Base-by-base conservation (phyloP, 2,888 invertebrate species). In the Agrotis exclamationis region DNA sequence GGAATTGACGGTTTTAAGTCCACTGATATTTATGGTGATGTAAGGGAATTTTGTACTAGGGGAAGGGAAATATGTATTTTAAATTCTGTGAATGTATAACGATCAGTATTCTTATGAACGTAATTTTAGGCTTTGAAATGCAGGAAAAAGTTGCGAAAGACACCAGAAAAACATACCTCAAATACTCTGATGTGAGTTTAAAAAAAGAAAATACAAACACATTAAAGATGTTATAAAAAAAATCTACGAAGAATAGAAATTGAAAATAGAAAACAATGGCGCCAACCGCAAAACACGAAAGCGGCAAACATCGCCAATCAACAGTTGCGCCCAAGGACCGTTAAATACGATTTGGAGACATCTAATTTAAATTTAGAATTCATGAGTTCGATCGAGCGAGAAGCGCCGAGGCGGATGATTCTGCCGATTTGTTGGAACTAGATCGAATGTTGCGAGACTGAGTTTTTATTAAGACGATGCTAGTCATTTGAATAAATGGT, bases 1-100 rank as follows among this genome's bases (percentile, higher is more conserved):
- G 92, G 91, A 94, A 93, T 94, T 93, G 93, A 93, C 91, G 92
- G 89, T 89, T 90, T 87, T 90, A 90, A 92, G 90, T 89, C 86
- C 90, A 87, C 85, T 90, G 89, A 90, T 89, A 90, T 93, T 91
- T 82, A 82, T 91, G 88, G 85, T 89, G 90, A 91, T 90, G 86
- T 83, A 80, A 81, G 84, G 76, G 82, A 86, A 88, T 89, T 88
- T 86, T 60, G 47, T 60, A 56, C 54, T 57, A 58, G 76, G 74
- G 74, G 54, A 70, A 59, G 63, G 79, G 73, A 82, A 85, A 77
- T 74, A 80, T 20, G 9, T 67, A 44, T 48, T 79, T 63, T 16
- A 62, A 56, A 51, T 69, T 9, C 7, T 58, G 33, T 39, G 13
- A 18, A 76, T 20, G 18, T 22, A 33, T 51, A 69, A 13, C 14